Evolutionary conservation across 2,113 vertebrate genomes (phyloP).

Genomic region (Thermophis baileyi): DNA sequence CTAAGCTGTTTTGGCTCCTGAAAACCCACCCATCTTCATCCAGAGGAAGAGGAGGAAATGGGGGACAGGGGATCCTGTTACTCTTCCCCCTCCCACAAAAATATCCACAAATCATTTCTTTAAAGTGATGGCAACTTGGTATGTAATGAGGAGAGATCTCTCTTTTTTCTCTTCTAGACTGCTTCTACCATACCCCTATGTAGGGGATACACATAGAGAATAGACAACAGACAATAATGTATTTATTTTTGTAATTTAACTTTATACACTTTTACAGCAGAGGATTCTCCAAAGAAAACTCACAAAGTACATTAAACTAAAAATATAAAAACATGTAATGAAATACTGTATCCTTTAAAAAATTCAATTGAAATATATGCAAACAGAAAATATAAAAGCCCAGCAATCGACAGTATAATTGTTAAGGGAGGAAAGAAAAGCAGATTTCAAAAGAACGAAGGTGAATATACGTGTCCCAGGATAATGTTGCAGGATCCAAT

Average conservation of each 20-base stretch:
- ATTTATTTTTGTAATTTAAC: not conserved
- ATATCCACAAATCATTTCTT: slow-evolving; percentile 49
- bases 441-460: not conserved
- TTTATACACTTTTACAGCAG: not conserved
- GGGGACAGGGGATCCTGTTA: not conserved
- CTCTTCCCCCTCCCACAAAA: slow-evolving; percentile 40
- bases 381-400: not conserved
- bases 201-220: not conserved
- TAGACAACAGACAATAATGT: not conserved
- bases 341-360: not conserved
- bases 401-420: not conserved
- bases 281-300: not conserved
- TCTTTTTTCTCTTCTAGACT: not conserved
- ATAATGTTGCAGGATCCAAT: no score
- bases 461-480: no score
- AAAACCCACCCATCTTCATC: slow-evolving; percentile 56
- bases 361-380: not conserved
- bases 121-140: slow-evolving; percentile 33
- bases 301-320: not conserved
- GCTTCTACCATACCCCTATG: not conserved
- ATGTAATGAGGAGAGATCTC: not conserved
- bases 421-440: not conserved
- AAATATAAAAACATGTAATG: not conserved
- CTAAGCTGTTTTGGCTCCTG: slow-evolving; percentile 54
- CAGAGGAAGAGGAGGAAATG: not conserved